Base-by-base conservation (phyloP, 2,113 vertebrate genomes). In the Hydrochoerus hydrochaeris region DNA sequence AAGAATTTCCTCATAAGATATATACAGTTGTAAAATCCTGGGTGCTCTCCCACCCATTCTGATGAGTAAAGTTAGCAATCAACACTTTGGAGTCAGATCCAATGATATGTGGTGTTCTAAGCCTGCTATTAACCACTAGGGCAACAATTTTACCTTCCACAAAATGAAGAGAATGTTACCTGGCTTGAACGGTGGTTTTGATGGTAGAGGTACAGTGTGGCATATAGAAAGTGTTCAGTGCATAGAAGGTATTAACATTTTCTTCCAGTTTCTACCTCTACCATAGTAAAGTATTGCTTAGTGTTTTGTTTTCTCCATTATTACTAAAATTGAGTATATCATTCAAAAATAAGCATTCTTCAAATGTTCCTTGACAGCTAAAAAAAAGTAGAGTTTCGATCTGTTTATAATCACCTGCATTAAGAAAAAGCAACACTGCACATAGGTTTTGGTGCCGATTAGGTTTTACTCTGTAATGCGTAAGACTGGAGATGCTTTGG, bases 301-400 rank as follows among this genome's bases (percentile, higher is more conserved):
- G n/a, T 26, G 60, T 89, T 96, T 84, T 81, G n/a, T 22, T 82
- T n/a, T n/a, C 20, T 87, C 10, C 71, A 54, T 75, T 58, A 67
- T 78, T 54, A 83, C 58, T 82, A 67, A 95, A 91, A 88, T 91
- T 85, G 1, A 17, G 32, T 35, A 69, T 89, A 32, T 44, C 22
- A 73, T 58, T 83, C 8, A 58, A 84, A 92, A 35, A 77, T 38
- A 6, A 4, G 22, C 63, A 71, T 86, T 83, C 20, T 88, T 75
- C 54, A 89, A 46, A 75, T 67, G 52, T 84, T 93, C 6, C 49
- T 95, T 75, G 88, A 78, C 22, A 94, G 57, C 77, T 85, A 92
- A 75, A 63, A 91, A 86, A 57, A 58, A 54, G 5, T 93, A 32
- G 54, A 1, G 2, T 90, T 90, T 81, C 88, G 44, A 60, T 67